Conservation (phyloP, 2,797 vertebrate genomes). For the Meriones psammophilus region DNA sequence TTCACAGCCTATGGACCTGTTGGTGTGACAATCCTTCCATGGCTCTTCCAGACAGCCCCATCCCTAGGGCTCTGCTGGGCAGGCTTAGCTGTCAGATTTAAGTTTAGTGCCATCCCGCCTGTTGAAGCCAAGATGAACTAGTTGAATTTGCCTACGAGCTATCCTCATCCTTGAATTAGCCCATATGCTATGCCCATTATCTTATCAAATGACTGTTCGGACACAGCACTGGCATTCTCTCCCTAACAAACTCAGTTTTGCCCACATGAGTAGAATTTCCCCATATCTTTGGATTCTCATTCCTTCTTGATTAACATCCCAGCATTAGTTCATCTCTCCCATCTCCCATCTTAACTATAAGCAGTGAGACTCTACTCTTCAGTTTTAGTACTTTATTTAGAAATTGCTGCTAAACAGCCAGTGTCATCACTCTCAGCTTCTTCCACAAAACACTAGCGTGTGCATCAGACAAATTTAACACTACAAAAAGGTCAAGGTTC, state of each 20-base stretch:
- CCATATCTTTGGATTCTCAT: background rate
- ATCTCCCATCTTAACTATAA: background rate
- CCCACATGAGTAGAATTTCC: background rate
- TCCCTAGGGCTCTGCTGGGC: background rate
- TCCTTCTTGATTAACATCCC: conserved; percentile 25
- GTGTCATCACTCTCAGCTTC: background rate
- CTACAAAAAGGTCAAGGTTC: background rate
- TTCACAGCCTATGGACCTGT: background rate
- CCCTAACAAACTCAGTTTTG: background rate
- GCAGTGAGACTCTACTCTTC: background rate
- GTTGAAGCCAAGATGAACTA: background rate
- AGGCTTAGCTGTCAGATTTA: background rate
- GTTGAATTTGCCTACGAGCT: background rate
- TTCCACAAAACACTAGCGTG: background rate
- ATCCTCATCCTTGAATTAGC: background rate
- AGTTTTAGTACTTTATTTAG: background rate
- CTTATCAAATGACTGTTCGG: background rate
- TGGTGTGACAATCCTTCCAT: background rate
- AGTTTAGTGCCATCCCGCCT: background rate
- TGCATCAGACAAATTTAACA: background rate
- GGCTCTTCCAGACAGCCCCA: background rate
- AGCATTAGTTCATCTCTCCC: background rate
- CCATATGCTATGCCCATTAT: background rate
- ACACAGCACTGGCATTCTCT: background rate
- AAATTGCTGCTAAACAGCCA: background rate